These are phyloP conservation scores for Acanthopagrus latus DNA, from an alignment of 2,797 vertebrate species.

Conservation along the genomic window DNA sequence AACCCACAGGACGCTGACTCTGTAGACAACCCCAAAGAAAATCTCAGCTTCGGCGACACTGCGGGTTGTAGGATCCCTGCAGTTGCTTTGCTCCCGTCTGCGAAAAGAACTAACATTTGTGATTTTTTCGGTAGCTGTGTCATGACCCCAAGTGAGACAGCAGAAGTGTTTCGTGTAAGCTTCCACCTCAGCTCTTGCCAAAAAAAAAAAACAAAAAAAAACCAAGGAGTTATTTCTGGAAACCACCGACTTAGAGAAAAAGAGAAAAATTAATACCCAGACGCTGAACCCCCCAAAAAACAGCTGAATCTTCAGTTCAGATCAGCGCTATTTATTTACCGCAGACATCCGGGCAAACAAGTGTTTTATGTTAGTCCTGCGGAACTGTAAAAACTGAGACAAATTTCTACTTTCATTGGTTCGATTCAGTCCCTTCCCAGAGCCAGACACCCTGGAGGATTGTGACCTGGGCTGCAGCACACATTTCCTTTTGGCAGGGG, in stretches of 20 bases:
- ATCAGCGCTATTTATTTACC: slow-evolving; percentile 26
- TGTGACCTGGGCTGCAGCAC: slow-evolving; percentile 62
- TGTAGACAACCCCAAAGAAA: slow-evolving; percentile 52
- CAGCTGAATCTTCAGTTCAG: slow-evolving; percentile 18
- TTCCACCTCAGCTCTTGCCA: slow-evolving; percentile 36
- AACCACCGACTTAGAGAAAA: slow-evolving; percentile 43
- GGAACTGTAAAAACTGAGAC: slow-evolving; percentile 20
- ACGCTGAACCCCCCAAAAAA: slow-evolving; percentile 7
- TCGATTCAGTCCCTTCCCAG: slow-evolving; percentile 47
- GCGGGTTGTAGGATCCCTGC: slow-evolving; percentile 35
- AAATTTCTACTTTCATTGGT: slow-evolving; percentile 43
- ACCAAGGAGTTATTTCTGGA: slow-evolving; percentile 52
- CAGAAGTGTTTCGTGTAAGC: slow-evolving; percentile 60
- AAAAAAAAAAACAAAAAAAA: neutral
- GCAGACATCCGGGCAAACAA: slow-evolving; percentile 9
- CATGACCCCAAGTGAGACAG: slow-evolving; percentile 71
- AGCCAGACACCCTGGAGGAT: slow-evolving; percentile 63
- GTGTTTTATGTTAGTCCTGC: slow-evolving; percentile 40
- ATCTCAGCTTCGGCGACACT: slow-evolving; percentile 35
- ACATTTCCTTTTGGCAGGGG: slow-evolving; percentile 73
- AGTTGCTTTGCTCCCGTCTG: slow-evolving; percentile 43
- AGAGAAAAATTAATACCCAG: slow-evolving; percentile 33
- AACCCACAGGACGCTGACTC: slow-evolving; percentile 71
- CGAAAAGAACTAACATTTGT: neutral
- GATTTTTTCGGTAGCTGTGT: slow-evolving; percentile 60